These are phyloP conservation scores for Calameuta pallipes DNA, from an alignment of 2,888 invertebrate genomes.

Conservation along the genomic window DNA sequence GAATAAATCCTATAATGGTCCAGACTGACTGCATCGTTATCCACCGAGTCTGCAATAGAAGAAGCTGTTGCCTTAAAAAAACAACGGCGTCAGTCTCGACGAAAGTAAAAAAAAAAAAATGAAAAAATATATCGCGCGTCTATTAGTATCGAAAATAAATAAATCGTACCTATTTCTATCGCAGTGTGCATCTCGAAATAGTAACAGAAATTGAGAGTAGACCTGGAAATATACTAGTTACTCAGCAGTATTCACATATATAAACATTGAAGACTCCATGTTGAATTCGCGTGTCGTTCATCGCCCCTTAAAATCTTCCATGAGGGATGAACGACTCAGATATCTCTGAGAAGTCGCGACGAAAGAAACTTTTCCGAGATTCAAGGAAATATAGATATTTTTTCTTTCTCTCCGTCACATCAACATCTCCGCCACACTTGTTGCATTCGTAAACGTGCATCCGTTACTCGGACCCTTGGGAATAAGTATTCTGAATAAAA, in stretches of 20 bases:
- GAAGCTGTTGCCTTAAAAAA: background rate
- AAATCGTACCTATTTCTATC: background rate
- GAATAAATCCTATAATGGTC: background rate
- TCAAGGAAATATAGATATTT: background rate
- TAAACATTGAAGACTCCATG: background rate
- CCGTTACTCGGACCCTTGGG: background rate
- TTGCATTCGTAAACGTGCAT: background rate
- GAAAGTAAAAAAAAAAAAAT: background rate
- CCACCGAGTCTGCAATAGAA: background rate
- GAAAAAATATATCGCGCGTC: background rate
- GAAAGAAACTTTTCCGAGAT: background rate
- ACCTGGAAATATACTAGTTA: background rate
- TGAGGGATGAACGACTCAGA: background rate
- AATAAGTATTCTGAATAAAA: background rate
- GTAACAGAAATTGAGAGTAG: background rate
- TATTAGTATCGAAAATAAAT: background rate
- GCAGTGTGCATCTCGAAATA: background rate
- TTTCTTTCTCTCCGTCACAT: background rate
- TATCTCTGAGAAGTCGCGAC: too few relatives aligned
- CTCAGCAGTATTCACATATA: background rate
- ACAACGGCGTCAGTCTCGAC: background rate
- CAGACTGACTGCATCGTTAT: background rate
- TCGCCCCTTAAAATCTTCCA: background rate
- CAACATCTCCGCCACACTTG: background rate
- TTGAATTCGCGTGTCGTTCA: background rate